Evolutionary conservation across 2,797 vertebrate species (phyloP), one percentile per base, ranked within the genome.

Genomic region (Pangasius mekongensis): DNA sequence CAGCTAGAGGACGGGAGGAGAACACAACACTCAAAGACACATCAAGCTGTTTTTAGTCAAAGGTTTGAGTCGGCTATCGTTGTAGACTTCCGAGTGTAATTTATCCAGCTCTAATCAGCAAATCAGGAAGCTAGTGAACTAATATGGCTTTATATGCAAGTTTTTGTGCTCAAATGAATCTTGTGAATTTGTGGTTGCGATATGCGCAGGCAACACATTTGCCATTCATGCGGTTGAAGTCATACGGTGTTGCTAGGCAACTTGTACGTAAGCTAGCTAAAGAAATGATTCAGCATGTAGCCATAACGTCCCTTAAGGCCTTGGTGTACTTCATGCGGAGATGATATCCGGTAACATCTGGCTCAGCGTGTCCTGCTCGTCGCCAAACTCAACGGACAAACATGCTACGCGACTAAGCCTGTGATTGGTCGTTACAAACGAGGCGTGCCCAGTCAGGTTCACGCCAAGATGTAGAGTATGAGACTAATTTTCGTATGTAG

Each of bases 1-100:
- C 94, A 96, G 30, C 96, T 97, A 85, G 18, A 69, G 86, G 82
- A 89, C 90, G 27, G 88, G 62, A 62, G 10, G 90, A 7, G 87
- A 13, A 84, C 7, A 87, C 43, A 86, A 5, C 49, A 69, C 18
- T 73, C 20, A 85, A 54, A 56, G 11, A 36, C 30, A 74, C 52
- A 54, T 0, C 27, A 10, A 78, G 49, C n/a, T 10, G 2, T 52
- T 30, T 52, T 7, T 10, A 78, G 7, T 56, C n/a, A 56, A n/a
- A 52, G 69, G 36, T 39, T 69, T 2, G 10, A 47, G 22, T 74
- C 3, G 2, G 30, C 6, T 43, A 7, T 36, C 30, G 58, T 2
- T 58, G 20, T 36, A 58, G 9, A 80, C 47, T 30, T 54, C 13
- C 54, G 13, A 78, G 14, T 1, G 30, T 36, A 22, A 58, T 36